Evolutionary conservation across 2,797 vertebrate species (phyloP).

Genomic region (Melanotaenia boesemani): DNA sequence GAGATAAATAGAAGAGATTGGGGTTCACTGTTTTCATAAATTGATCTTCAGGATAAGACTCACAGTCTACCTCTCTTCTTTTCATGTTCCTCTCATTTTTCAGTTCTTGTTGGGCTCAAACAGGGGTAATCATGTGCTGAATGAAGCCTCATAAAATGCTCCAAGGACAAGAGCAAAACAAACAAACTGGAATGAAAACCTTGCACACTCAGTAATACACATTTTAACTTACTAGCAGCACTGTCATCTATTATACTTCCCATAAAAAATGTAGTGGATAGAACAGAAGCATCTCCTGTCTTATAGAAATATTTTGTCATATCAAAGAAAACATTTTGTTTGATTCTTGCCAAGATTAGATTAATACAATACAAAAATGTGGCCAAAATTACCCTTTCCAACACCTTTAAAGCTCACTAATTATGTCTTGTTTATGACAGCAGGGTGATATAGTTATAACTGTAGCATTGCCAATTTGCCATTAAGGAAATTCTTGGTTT

Average conservation of each 20-base stretch:
- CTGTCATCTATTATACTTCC: constrained; percentile 5
- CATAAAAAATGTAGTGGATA: neutral
- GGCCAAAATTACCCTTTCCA: neutral
- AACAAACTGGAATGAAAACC: constrained; percentile 37
- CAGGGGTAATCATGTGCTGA: constrained; percentile 45
- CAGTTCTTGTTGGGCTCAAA: constrained; percentile 45
- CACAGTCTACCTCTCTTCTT: constrained; percentile 34
- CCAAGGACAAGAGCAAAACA: constrained; percentile 45
- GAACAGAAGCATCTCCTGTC: neutral
- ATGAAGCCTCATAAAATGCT: constrained; percentile 50
- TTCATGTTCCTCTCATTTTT: constrained; percentile 54
- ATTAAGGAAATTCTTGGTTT: neutral
- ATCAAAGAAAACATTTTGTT: neutral
- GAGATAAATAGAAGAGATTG: constrained; percentile 48
- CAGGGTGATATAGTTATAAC: neutral
- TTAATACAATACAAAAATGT: neutral
- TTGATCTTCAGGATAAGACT: constrained; percentile 49
- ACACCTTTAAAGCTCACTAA: neutral
- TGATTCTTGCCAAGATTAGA: neutral
- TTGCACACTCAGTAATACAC: constrained; percentile 11
- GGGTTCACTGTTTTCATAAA: constrained; percentile 50
- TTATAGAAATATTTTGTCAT: neutral
- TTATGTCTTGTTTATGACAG: neutral
- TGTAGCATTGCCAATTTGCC: neutral
- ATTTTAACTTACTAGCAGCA: constrained; percentile 13